Base-by-base conservation (phyloP, 2,888 invertebrate species). In the Thera obeliscata region DNA sequence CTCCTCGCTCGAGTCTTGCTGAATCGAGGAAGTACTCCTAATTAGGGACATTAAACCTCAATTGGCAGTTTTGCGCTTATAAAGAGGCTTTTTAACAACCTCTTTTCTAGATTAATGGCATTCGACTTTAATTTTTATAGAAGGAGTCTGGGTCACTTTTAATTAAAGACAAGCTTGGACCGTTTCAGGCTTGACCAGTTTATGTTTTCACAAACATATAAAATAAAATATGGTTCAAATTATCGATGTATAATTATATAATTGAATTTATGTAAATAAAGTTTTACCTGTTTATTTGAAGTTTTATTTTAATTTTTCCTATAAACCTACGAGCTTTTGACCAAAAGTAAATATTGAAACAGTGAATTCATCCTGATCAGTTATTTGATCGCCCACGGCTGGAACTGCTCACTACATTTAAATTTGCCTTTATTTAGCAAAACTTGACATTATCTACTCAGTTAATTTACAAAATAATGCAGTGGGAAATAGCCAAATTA, bases 21-120 rank as follows among this genome's bases (percentile, higher is more conserved):
- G 67, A 48, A 38, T 60, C 33, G 22, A 35, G 50, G 46, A 56
- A 67, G 48, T 56, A 63, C 36, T 63, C n/a, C 12, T 64, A 48
- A 61, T 49, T 61, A 48, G 50, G 41, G 36, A 59, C 55, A 64
- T 58, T 48, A 38, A 62, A 56, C 35, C 12, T 36, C 8, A 12
- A 35, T 35, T 48, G 56, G 56, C 33, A 12, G 22, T 56, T 48
- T 62, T 33, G 9, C 48, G 61, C 56, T 38, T 62, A 35, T 56
- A 52, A 52, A 33, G 52, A 52, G 33, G 3, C 52, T 52, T 52
- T 50, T 52, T 50, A 22, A 22, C 50, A 0, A 52, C 8, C 33
- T 52, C 33, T 2, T 52, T 52, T 8, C 52, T 33, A 33, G 52
- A 33, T 52, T 33, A 33, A 9, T 52, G 52, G 33, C 33, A 52